Base-by-base conservation (phyloP, 2,113 vertebrate species). In the Vulpes ferrilata region DNA sequence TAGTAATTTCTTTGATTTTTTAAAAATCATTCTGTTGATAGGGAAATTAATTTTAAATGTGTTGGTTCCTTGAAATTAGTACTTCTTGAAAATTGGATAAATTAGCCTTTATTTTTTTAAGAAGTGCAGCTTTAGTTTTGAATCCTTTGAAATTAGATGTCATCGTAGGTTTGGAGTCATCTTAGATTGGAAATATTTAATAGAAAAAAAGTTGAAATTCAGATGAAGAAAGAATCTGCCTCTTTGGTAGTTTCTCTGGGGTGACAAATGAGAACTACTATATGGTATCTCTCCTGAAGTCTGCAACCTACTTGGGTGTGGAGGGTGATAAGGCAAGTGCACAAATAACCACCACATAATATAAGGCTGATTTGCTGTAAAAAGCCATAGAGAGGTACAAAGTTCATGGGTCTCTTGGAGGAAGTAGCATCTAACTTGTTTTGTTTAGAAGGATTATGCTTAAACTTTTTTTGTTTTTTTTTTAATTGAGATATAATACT, bases 31-130 rank as follows among this genome's bases (percentile, higher is more conserved):
- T 95, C 23, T 95, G 1, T 92, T 59, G 38, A 76, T 86, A 71
- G n/a, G 57, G 51, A 96, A 92, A 89, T 89, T 90, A 67, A 88
- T 87, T 97, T 96, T 96, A 87, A 93, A 87, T 78, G 15, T 90
- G 2, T 97, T 95, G 27, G 9, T 65, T 94, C 81, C 74, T 93
- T 95, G 83, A 71, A 89, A 48, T 94, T 92, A 80, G 8, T 69
- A 94, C 81, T 95, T 94, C 92, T 53, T 85, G 89, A 93, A 27
- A 97, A 64, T 38, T 19, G 35, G 30, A 67, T 88, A 84, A 84
- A 79, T 92, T 74, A n/a, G 32, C 13, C 16, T 20, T 64, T 74
- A 25, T n/a, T 32, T 95, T 51, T 62, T 30, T 5, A 92, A 69
- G 32, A 81, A 81, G 22, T 91, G 2, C 12, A 65, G 25, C 38